A percentile compares a stretch with the other conserved stretches of the same genome.
These are phyloP conservation scores for Malacosoma neustria DNA, from an alignment of 2,888 invertebrate genomes.

Conservation along the genomic window DNA sequence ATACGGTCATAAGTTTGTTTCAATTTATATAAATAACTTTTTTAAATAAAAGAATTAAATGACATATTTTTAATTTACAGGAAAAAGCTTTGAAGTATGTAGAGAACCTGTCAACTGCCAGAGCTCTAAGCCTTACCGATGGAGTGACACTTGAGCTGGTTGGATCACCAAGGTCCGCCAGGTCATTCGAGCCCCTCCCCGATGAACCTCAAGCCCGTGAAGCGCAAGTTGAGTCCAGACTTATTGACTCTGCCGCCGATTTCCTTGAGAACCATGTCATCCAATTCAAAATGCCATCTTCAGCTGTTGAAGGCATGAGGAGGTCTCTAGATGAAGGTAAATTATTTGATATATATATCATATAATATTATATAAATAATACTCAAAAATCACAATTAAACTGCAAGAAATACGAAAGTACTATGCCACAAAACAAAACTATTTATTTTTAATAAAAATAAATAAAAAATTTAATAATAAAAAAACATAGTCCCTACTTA, in stretches of 20 bases:
- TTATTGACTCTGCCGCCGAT: conserved; percentile 83
- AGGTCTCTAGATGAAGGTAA: conserved; percentile 89
- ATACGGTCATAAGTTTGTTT: too few species aligned
- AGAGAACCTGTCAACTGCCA: conserved; percentile 66
- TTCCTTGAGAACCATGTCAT: conserved; percentile 88
- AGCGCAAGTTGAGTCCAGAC: conserved; percentile 81
- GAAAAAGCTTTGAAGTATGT: conserved; percentile 83
- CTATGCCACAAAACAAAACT: too few species aligned
- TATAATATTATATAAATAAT: too few species aligned
- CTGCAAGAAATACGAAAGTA: too few species aligned
- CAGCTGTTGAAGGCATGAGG: conserved; percentile 83
- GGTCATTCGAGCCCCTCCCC: conserved; percentile 78
- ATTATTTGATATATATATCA: too few species aligned
- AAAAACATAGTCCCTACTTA: too few species aligned
- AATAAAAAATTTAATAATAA: too few species aligned
- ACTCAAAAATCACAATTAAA: too few species aligned
- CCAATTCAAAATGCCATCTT: conserved; percentile 85
- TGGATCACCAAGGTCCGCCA: conserved; percentile 75
- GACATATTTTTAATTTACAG: conserved; percentile 78
- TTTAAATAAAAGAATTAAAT: too few species aligned
- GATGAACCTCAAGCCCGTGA: conserved; percentile 83
- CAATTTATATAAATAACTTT: too few species aligned
- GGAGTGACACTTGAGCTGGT: conserved; percentile 73
- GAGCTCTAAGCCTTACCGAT: conserved; percentile 76
- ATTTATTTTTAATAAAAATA: too few species aligned